phyloP scores from a whole-genome alignment of 2,797 vertebrate genomes.

The Champsocephalus gunnari region DNA sequence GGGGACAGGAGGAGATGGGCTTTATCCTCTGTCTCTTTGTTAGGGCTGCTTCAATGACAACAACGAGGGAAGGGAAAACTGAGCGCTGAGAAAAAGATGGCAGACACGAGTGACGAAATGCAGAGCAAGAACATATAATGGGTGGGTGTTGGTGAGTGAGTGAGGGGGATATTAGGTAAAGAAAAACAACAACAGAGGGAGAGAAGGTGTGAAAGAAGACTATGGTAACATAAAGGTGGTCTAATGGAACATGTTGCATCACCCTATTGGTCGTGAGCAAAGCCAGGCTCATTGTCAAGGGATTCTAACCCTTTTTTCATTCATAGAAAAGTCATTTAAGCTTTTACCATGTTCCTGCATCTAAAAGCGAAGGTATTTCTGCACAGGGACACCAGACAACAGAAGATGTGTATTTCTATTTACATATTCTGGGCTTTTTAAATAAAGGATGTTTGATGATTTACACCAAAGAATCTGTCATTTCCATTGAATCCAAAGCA shows the following conservation, averaged over 20 bases:
- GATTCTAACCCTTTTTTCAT: neutral
- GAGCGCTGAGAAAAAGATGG: conserved; percentile 29
- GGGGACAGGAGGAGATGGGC: conserved; percentile 38
- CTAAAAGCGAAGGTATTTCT: neutral
- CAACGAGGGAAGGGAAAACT: conserved; percentile 37
- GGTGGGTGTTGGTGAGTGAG: rapidly evolving
- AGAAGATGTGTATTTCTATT: neutral
- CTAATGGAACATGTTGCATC: neutral
- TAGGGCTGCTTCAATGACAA: conserved; percentile 70
- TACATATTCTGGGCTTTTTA: neutral
- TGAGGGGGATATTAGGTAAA: neutral
- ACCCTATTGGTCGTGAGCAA: neutral
- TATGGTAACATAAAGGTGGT: neutral
- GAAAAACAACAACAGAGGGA: conserved; percentile 6
- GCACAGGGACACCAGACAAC: neutral
- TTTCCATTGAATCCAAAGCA: neutral
- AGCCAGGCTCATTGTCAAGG: neutral
- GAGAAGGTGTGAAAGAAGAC: neutral
- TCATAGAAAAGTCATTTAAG: neutral
- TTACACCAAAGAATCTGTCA: neutral
- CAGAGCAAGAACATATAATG: conserved; percentile 37
- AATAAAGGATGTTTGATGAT: neutral
- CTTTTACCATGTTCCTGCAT: neutral
- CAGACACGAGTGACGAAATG: conserved; percentile 59
- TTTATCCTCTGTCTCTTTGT: conserved; percentile 72